A percentile compares a stretch with the other conserved stretches of the same genome.
These are phyloP conservation scores for Sprattus sprattus DNA, from an alignment of 2,113 vertebrate genomes.

Conservation along the genomic window DNA sequence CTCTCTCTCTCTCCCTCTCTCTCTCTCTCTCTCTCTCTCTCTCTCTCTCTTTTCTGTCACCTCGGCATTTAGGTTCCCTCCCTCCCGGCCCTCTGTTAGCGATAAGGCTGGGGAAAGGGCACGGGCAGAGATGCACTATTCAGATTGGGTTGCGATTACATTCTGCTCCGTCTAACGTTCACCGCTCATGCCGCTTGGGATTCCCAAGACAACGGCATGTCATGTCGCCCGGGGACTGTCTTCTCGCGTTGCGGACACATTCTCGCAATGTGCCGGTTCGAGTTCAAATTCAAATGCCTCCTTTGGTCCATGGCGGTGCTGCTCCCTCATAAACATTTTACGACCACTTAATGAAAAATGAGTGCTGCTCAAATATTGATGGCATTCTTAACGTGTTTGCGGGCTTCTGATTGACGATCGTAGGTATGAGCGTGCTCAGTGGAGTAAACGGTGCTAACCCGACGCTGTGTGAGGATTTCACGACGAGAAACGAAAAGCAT, in stretches of 20 bases:
- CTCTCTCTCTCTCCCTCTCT: neutral
- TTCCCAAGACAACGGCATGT: neutral
- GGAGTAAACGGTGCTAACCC: neutral
- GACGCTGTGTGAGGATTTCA: neutral
- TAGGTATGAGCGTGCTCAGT: neutral
- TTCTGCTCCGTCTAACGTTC: neutral
- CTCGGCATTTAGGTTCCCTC: neutral
- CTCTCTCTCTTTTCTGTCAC: neutral
- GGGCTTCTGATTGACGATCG: neutral
- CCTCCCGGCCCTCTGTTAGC: neutral
- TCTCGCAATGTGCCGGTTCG: neutral
- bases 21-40: neutral
- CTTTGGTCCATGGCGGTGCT: neutral
- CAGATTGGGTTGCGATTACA: neutral
- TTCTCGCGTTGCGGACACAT: neutral
- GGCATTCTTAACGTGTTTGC: neutral
- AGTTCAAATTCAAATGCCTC: neutral
- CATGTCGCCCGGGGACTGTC: neutral
- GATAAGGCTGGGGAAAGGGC: neutral
- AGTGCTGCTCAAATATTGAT: neutral
- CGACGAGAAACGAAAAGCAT: neutral
- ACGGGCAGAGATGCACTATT: neutral
- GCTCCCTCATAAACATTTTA: constrained; percentile 8
- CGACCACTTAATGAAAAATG: constrained; percentile 4
- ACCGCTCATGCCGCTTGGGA: neutral